Evolutionary conservation across 2,888 invertebrate species (phyloP).

Genomic region (Galeopsomyia nigrocyanea): DNA sequence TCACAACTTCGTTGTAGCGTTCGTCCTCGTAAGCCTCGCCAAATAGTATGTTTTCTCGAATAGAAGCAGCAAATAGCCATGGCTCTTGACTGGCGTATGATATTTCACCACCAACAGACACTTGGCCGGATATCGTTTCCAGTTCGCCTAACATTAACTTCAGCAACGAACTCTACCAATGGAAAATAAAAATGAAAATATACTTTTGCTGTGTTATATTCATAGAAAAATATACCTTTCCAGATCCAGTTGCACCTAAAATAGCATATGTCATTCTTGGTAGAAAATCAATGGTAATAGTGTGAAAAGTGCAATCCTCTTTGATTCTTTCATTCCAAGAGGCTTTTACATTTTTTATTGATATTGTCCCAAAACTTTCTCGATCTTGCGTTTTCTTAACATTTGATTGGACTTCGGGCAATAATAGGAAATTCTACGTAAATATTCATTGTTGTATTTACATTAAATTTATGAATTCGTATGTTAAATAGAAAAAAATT

Average conservation of each 20-base stretch:
- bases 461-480: not conserved
- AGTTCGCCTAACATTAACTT: conserved; percentile 82
- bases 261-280: conserved; percentile 78
- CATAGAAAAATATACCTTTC: too few relatives aligned
- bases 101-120: conserved; percentile 76
- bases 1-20: conserved; percentile 71
- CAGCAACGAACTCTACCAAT: conserved; percentile 76
- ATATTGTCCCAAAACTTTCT: too few relatives aligned
- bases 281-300: conserved; percentile 73
- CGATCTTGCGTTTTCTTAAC: too few relatives aligned
- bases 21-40: conserved; percentile 76
- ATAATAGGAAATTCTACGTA: not conserved
- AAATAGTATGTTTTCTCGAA: too few relatives aligned
- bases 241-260: conserved; percentile 90
- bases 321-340: too few relatives aligned
- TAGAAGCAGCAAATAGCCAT: conserved; percentile 85
- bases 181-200: conserved; percentile 10
- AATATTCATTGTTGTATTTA: not conserved
- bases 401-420: not conserved
- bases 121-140: conserved; percentile 72
- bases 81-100: conserved; percentile 89
- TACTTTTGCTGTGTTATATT: too few relatives aligned
- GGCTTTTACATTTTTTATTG: too few relatives aligned
- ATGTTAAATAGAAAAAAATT: too few relatives aligned
- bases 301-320: too few relatives aligned